These are phyloP conservation scores for Aproaerema taeniolella DNA, from an alignment of 2,888 invertebrate genomes.

Conservation along the genomic window DNA sequence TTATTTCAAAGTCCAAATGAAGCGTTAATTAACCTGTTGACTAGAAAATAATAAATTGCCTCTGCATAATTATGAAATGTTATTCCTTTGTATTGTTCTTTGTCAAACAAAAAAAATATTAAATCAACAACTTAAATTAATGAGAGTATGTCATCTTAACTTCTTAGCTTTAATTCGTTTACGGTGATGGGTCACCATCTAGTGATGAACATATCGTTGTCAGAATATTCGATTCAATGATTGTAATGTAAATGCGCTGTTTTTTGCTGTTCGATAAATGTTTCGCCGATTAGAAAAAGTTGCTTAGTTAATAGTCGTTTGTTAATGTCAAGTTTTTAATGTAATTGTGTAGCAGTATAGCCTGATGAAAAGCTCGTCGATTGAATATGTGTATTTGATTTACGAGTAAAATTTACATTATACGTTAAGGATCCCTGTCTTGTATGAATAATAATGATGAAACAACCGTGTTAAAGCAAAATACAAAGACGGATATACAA, in stretches of 20 bases:
- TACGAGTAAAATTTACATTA: constrained; percentile 2
- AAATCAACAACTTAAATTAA: no score
- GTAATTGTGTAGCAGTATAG: constrained; percentile 5
- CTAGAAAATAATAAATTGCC: no score
- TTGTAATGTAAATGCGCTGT: constrained; percentile 39
- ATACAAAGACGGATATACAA: constrained; percentile 55
- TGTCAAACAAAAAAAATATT: no score
- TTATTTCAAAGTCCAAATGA: no score
- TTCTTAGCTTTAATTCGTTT: no score
- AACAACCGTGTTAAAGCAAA: constrained; percentile 24
- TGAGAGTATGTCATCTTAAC: no score
- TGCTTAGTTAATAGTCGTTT: constrained; percentile 27
- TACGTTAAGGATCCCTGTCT: not conserved
- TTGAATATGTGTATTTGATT: constrained; percentile 2
- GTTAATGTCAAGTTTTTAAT: constrained; percentile 24
- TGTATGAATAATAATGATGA: constrained; percentile 4
- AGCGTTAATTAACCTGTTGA: no score
- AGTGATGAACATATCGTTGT: no score
- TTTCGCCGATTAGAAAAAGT: constrained; percentile 31
- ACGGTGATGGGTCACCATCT: no score
- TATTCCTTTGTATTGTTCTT: no score
- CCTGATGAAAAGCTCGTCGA: constrained; percentile 6
- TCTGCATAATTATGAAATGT: no score
- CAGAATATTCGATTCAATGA: constrained; percentile 50
- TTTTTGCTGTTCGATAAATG: constrained; percentile 53